phyloP scores from a whole-genome alignment of 2,888 invertebrate genomes.

The Morpho deidamia region DNA sequence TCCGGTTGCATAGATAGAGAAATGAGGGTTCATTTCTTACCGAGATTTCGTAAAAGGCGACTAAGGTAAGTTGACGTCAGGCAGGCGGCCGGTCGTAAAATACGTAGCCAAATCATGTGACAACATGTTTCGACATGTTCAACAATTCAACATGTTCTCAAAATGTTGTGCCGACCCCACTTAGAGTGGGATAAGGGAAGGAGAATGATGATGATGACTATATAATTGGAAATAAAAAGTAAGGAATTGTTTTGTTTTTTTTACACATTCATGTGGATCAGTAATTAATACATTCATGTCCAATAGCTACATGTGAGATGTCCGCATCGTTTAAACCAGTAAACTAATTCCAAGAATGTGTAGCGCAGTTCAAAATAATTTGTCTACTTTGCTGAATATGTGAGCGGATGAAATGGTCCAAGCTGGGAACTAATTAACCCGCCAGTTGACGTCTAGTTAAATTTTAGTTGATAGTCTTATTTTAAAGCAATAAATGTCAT shows the following conservation, averaged over 20 bases:
- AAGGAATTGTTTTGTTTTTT: not conserved
- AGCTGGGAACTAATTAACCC: conserved; percentile 49
- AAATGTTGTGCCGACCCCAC: no score
- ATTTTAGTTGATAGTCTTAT: conserved; percentile 32
- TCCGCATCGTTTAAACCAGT: conserved; percentile 34
- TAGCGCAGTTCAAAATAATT: conserved; percentile 49
- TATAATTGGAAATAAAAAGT: not conserved
- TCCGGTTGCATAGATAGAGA: no score
- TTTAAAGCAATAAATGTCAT: conserved; percentile 31
- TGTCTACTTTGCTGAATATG: conserved; percentile 50
- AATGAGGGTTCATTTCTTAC: no score
- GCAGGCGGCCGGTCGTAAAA: no score
- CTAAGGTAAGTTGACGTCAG: no score
- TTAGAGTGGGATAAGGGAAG: no score
- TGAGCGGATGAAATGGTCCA: conserved; percentile 50
- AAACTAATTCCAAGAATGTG: conserved; percentile 54
- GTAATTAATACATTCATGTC: conserved; percentile 18
- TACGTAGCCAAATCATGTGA: no score
- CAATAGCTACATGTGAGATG: conserved; percentile 46
- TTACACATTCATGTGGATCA: not conserved
- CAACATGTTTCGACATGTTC: no score
- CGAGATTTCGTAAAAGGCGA: no score
- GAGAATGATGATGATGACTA: no score
- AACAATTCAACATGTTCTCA: no score
- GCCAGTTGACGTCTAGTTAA: conserved; percentile 37